Evolutionary conservation across 2,888 invertebrate species (phyloP).

Genomic region (Listrodromus nycthemerus): DNA sequence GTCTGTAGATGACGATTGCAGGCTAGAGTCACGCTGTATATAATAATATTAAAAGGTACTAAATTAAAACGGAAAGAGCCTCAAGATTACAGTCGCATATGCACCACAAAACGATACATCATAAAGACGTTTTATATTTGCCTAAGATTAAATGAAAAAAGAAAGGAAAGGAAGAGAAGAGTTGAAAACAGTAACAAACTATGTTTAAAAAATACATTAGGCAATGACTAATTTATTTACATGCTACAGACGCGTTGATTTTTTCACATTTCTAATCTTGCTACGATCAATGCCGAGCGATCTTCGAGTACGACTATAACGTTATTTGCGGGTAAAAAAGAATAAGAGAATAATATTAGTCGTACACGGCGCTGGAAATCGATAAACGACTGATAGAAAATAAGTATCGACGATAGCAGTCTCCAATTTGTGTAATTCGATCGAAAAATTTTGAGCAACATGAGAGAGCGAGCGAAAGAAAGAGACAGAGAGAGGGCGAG

Average conservation of each 20-base stretch:
- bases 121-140: slow-evolving; percentile 78
- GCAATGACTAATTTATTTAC: slow-evolving; percentile 81
- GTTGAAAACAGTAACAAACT: slow-evolving; percentile 46
- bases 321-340: slow-evolving; percentile 69
- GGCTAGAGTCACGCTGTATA: slow-evolving; percentile 77
- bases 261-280: slow-evolving; percentile 79
- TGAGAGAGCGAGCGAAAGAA: neutral
- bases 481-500: slow-evolving; percentile 6
- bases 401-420: slow-evolving; percentile 80
- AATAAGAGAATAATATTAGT: slow-evolving; percentile 60
- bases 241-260: slow-evolving; percentile 77
- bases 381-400: slow-evolving; percentile 82
- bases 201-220: slow-evolving; percentile 65
- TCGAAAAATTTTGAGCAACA: slow-evolving; percentile 63
- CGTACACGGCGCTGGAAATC: slow-evolving; percentile 71
- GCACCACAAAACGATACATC: slow-evolving; percentile 54
- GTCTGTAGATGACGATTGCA: slow-evolving; percentile 62
- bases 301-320: slow-evolving; percentile 70
- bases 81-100: slow-evolving; percentile 64
- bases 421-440: slow-evolving; percentile 72
- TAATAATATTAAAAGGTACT: slow-evolving; percentile 80
- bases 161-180: slow-evolving; percentile 36
- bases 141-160: slow-evolving; percentile 76
- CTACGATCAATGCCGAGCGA: slow-evolving; percentile 73
- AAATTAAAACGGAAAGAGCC: slow-evolving; percentile 73